phyloP scores from a whole-genome alignment of 2,888 invertebrate genomes.

The Microdon myrmicae region DNA sequence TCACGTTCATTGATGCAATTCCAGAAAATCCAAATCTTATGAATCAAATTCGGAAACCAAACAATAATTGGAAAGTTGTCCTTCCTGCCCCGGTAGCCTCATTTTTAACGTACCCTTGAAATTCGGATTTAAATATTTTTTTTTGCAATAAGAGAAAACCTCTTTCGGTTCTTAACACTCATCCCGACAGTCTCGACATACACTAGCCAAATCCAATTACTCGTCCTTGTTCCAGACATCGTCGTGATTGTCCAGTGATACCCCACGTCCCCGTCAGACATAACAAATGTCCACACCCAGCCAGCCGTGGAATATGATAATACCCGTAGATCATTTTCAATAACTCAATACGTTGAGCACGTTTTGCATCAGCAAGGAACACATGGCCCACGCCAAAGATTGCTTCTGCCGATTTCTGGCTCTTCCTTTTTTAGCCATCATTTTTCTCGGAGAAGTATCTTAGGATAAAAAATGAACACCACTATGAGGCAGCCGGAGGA shows the following conservation, averaged over 20 bases:
- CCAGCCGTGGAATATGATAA: slow-evolving; percentile 28
- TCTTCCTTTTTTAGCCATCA: slow-evolving; percentile 9
- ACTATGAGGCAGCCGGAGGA: no score
- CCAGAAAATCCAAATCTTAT: no score
- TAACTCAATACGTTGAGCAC: slow-evolving; percentile 42
- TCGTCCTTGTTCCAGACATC: slow-evolving; percentile 10
- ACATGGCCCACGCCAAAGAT: slow-evolving; percentile 43
- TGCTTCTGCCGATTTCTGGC: slow-evolving; percentile 30
- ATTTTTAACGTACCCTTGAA: no score
- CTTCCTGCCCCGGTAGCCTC: no score
- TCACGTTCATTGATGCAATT: no score
- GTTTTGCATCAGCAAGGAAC: slow-evolving; percentile 46
- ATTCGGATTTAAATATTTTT: no score
- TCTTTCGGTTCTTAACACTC: slow-evolving; percentile 4
- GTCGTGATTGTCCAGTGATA: slow-evolving; percentile 6
- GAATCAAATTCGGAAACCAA: no score
- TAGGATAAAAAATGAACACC: no score
- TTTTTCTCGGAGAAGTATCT: slow-evolving; percentile 36
- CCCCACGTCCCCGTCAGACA: slow-evolving; percentile 31
- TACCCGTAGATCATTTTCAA: slow-evolving; percentile 43
- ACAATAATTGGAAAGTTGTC: no score
- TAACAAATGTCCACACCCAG: slow-evolving; percentile 30
- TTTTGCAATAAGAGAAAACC: no score
- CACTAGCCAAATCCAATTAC: slow-evolving; percentile 14
- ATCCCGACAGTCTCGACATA: slow-evolving; percentile 15